Evolutionary conservation across 2,797 vertebrate genomes (phyloP), one percentile per base, ranked within the genome.

Genomic region (Enteromius afrohamiltoni): DNA sequence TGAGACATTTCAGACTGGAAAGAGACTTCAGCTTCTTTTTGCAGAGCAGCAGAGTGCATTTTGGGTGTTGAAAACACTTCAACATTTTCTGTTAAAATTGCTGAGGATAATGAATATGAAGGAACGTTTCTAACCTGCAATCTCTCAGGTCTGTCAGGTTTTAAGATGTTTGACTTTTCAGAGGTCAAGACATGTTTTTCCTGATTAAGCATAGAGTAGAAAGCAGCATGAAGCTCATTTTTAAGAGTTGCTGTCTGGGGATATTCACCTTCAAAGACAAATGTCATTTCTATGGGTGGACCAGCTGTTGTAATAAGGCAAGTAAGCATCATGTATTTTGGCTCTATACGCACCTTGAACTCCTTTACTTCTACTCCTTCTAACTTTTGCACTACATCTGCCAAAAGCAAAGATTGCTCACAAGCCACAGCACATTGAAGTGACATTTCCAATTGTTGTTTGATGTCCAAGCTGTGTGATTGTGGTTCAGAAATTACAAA

Each of bases 201-300:
- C 74, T 96, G 94, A 91, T 88, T 94, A 87, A 97, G 84, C 86
- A 98, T 85, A 23, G 95, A 93, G 55, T 91, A 92, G 42, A 98
- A 93, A 49, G 94, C 94, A 74, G 95, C 91, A 80, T 94, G 93
- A 21, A 97, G 92, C 87, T 97, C 93, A 9, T 51, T 93, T 90
- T 93, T 94, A 79, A 97, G 91, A 60, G 96, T 90, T 87, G 94
- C 93, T 58, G 62, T 92, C 81, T 95, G 93, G 85, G 93, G 91
- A 85, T 90, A 93, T 86, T 95, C 47, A 64, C 92, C 91, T 88
- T 89, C 92, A 85, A 96, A 87, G 1, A 80, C 77, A 6, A 95
- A n/a, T 42, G 92, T 90, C 64, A 95, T 83, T 92, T 96, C 95
- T 85, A 92, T 65, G 0, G 88, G 84, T 26, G 88, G 87, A 75